Evolutionary conservation across 1,140 invertebrate species (phyloP), one percentile per base, ranked within the genome.

Genomic region (Ceratina australensis): DNA sequence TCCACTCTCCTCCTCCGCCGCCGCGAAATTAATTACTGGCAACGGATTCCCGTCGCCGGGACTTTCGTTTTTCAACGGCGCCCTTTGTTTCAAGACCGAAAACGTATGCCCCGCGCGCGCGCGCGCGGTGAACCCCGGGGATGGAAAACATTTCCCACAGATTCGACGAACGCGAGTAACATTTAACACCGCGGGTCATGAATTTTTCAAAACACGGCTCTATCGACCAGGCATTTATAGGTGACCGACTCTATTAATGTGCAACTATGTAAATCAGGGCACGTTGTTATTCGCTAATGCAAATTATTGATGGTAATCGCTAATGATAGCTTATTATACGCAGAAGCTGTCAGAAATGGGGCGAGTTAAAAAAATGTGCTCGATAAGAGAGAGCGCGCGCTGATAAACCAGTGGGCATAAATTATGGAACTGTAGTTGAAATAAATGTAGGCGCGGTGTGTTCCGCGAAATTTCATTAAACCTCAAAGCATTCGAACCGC

Each of bases 11-110:
- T 54, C 18, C 50, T 33, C 22, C 18, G 2, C n/a, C 12, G 49
- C 49, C 66, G 50, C 49, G 26, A 68, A 54, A 68, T 68, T 68
- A 68, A 68, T 68, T 54, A 68, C 50, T 24, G 66, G 13, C 56
- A 22, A 59, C 20, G 1, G 47, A 18, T 1, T 12, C 15, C 26
- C 20, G 64, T 18, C 20, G 20, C 0, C 16, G 33, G 20, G n/a
- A 50, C 47, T 66, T 66, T 66, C 47, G 42, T 65, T 65, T n/a
- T 15, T 33, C 28, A 33, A 2, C 47, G 47, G 7, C 47, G 47
- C 10, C 13, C 13, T 12, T 52, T 52, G 18, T 52, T 52, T 52
- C 28, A 5, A 33, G 5, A 33, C 28, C 28, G 28, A 33, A 33
- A 33, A 33, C 5, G 28, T 33, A 33, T 33, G 28, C 28, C 5